These are phyloP conservation scores for Batillaria attramentaria DNA, from an alignment of 1,140 invertebrate genomes.

Conservation along the genomic window DNA sequence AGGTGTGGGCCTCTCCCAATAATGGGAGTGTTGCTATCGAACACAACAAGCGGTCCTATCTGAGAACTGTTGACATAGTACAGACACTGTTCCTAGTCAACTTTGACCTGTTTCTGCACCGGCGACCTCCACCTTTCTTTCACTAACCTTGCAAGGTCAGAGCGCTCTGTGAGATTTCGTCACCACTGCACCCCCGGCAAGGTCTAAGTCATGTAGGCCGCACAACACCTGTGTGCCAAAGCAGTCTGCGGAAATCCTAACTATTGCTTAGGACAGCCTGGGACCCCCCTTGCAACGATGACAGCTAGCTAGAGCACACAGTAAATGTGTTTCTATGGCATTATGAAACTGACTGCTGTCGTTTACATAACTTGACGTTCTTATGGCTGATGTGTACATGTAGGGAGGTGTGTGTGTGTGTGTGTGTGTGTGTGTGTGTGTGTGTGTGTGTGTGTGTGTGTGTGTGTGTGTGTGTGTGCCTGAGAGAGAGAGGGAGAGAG, in stretches of 20 bases:
- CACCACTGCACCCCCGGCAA: too few relatives aligned
- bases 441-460: conserved; percentile 12
- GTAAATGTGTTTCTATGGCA: neutral
- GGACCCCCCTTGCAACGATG: neutral
- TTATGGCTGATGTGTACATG: conserved; percentile 18
- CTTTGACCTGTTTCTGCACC: too few relatives aligned
- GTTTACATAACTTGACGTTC: conserved; percentile 13
- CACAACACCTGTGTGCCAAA: too few relatives aligned
- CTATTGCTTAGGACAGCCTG: neutral
- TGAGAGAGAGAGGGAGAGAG: neutral
- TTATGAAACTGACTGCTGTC: neutral
- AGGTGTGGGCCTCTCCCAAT: too few relatives aligned
- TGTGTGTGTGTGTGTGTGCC: conserved; percentile 9
- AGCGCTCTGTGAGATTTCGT: too few relatives aligned
- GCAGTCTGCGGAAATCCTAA: neutral
- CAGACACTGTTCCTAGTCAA: too few relatives aligned
- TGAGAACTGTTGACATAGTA: too few relatives aligned
- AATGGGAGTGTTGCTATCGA: too few relatives aligned
- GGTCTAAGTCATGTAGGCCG: too few relatives aligned
- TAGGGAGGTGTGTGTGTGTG: conserved; percentile 4
- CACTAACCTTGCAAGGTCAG: too few relatives aligned
- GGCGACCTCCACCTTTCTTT: too few relatives aligned
- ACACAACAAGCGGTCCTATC: too few relatives aligned
- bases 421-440: conserved; percentile 6
- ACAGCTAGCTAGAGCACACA: neutral